phyloP scores from a whole-genome alignment of 2,113 vertebrate species.

The Grantiella picta region DNA sequence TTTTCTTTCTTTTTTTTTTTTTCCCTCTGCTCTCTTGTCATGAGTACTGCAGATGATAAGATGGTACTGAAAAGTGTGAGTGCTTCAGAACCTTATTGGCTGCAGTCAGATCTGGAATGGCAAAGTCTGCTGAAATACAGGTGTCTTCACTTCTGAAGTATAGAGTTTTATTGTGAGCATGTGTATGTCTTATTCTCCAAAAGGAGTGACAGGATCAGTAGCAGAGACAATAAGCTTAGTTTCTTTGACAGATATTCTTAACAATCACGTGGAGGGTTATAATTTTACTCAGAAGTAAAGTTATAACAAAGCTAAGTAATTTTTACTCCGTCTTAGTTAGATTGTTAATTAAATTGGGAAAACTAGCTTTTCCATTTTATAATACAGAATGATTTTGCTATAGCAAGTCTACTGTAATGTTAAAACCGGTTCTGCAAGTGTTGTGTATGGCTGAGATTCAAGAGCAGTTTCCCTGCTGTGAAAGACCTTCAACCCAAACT shows the following conservation, averaged over 20 bases:
- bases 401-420: not conserved
- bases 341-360: not conserved
- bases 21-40: accelerated
- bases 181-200: not conserved
- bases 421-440: not conserved
- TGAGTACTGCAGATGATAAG: not conserved
- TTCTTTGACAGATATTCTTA: not conserved
- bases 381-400: not conserved
- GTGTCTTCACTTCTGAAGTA: not conserved
- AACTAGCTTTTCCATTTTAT: not conserved
- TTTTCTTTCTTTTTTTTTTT: no score
- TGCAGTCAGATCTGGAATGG: not conserved
- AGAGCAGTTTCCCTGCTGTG: not conserved
- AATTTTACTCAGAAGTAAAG: not conserved
- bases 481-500: not conserved
- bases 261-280: not conserved
- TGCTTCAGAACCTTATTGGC: not conserved
- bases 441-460: not conserved
- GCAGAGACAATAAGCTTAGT: not conserved
- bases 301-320: not conserved
- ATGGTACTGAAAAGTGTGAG: not conserved
- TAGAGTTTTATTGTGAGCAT: not conserved
- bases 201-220: not conserved
- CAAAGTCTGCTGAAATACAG: not conserved
- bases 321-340: not conserved